phyloP scores from a whole-genome alignment of 2,113 vertebrate species.

The Brachirus orientalis region DNA sequence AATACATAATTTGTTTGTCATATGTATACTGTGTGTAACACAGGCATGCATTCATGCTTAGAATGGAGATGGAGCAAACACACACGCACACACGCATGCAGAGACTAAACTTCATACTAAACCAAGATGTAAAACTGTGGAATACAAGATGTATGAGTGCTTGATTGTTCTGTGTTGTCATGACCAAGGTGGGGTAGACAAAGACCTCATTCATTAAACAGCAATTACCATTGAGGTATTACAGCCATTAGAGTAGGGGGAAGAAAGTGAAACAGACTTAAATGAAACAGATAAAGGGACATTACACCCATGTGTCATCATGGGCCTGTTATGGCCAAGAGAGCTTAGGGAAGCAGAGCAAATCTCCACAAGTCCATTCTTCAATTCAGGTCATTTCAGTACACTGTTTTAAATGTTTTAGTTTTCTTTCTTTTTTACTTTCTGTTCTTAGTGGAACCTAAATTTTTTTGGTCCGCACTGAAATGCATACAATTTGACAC shows the following conservation, averaged over 20 bases:
- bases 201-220: conserved; percentile 57
- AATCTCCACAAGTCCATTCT: too few species aligned
- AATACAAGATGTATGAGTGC: conserved; percentile 8
- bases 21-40: conserved; percentile 37
- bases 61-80: conserved; percentile 44
- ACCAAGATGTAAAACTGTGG: conserved; percentile 23
- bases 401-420: too few species aligned
- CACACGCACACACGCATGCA: background rate
- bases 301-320: conserved; percentile 51
- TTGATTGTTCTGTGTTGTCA: conserved; percentile 40
- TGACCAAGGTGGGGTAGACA: conserved; percentile 37
- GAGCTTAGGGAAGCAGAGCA: too few species aligned
- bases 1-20: conserved; percentile 54
- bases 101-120: conserved; percentile 20
- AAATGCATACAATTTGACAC: too few species aligned
- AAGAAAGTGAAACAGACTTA: conserved; percentile 62
- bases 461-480: too few species aligned
- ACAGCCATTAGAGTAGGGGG: conserved; percentile 27
- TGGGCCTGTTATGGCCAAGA: conserved; percentile 28
- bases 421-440: too few species aligned
- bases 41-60: conserved; percentile 9
- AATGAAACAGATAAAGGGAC: conserved; percentile 55
- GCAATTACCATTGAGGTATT: conserved; percentile 60
- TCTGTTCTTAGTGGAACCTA: too few species aligned
- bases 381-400: too few species aligned